These are phyloP conservation scores for Pyrgus malvae DNA, from an alignment of 2,888 invertebrate species.

Conservation along the genomic window DNA sequence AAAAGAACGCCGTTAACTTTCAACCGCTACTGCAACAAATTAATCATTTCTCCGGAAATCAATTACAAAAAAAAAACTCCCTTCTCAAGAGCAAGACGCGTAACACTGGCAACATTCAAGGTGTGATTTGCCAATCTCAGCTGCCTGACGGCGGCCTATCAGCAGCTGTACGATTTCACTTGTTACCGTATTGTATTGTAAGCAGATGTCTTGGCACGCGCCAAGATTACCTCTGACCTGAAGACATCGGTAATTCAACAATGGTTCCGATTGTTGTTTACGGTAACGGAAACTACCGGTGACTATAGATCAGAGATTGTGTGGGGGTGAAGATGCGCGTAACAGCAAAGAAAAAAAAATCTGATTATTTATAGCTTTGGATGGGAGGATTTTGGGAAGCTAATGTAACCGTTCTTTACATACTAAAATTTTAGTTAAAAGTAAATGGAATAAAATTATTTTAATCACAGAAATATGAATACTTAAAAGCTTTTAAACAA, in stretches of 20 bases:
- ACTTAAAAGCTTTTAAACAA: no score
- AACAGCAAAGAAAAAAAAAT: neutral
- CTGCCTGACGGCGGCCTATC: constrained; percentile 11
- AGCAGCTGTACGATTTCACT: constrained; percentile 26
- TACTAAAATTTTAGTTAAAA: no score
- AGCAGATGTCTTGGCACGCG: constrained; percentile 46
- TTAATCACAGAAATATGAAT: no score
- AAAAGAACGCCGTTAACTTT: constrained; percentile 9
- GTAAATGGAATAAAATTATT: no score
- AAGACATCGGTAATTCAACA: constrained; percentile 30
- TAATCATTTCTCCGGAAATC: constrained; percentile 17
- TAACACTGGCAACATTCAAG: constrained; percentile 22
- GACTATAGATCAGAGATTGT: constrained; percentile 6
- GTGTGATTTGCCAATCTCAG: constrained; percentile 24
- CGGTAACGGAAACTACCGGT: constrained; percentile 16
- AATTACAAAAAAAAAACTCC: constrained; percentile 20
- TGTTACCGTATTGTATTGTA: constrained; percentile 15
- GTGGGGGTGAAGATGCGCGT: constrained; percentile 9
- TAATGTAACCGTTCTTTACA: no score
- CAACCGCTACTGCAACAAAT: constrained; percentile 18
- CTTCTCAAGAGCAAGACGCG: constrained; percentile 14
- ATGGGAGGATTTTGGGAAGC: neutral
- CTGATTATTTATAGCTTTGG: neutral
- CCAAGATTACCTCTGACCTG: constrained; percentile 48
- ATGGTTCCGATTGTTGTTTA: constrained; percentile 6